Base-by-base conservation (phyloP, 2,797 vertebrate species). In the Xenopus petersii region DNA sequence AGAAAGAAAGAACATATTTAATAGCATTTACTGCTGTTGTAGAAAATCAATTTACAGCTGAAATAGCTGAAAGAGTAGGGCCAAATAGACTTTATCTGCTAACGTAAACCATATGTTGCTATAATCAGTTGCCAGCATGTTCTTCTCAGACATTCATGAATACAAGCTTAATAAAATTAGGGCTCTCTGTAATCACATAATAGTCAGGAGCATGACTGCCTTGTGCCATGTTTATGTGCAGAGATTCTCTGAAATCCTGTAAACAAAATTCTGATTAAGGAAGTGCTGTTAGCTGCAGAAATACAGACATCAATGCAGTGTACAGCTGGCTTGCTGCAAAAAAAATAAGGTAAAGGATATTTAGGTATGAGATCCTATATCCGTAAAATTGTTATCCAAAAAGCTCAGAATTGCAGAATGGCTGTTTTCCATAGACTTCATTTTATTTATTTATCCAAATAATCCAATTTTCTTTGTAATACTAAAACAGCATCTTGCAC, bases 151-250 rank as follows among this genome's bases (percentile, higher is more conserved):
- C 67, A 70, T 59, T 56, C 36, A 64, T 64, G 64, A 64, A 64
- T 64, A 10, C 67, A 64, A 70, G 67, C 67, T 58, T 69, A 75
- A 70, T 75, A 64, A 64, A 64, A 75, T 70, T 67, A 75, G 67
- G 61, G 60, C 49, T 13, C 26, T 48, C 11, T 59, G 49, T 75
- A 70, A 75, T 75, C 67, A 70, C 48, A 70, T 75, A 69, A 75
- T 47, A 60, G 54, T 10, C 64, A 36, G 58, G 15, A 62, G 6
- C 54, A 60, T 63, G 54, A 49, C 21, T 74, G 64, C 63, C 33
- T 60, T 47, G 61, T 36, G 12, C 59, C 8, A 13, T 58, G 15
- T 12, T 73, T n/a, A 66, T 12, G 21, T 21, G 21, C 21, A 21
- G 21, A 17, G 10, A 17, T 24, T 17, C 26, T 42, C 36, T 26